Evolutionary conservation across 2,113 vertebrate genomes (phyloP).

Genomic region (Pelobates fuscus): DNA sequence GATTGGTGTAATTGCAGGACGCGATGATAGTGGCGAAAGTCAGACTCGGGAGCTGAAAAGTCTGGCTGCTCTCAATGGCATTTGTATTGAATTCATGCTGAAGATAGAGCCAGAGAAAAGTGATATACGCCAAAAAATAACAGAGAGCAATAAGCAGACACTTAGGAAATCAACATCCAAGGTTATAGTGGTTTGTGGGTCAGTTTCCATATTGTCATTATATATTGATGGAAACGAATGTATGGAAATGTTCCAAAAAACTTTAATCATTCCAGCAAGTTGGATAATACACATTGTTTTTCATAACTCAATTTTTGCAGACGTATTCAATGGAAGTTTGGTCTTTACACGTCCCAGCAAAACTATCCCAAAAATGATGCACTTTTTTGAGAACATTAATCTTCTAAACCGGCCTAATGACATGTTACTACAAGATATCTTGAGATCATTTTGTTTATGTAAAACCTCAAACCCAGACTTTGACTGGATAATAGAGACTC

Average conservation of each 20-base stretch:
- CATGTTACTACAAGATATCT: not conserved
- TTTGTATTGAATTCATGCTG: conserved; percentile 6
- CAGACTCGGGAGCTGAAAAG: not conserved
- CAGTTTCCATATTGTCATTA: not conserved
- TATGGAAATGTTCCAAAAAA: not conserved
- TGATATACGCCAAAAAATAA: not conserved
- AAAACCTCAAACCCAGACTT: not conserved
- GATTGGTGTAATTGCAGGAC: conserved; percentile 17
- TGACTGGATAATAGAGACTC: not conserved
- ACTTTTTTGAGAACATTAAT: not conserved
- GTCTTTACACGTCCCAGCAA: not conserved
- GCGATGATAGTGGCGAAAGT: not conserved
- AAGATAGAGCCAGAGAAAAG: too few species aligned
- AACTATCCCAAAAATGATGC: not conserved
- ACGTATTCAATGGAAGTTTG: not conserved
- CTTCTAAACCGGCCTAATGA: not conserved
- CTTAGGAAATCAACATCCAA: not conserved
- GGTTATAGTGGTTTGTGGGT: not conserved
- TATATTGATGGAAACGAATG: not conserved
- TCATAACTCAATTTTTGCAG: not conserved
- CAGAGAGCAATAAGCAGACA: not conserved
- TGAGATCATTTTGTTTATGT: not conserved
- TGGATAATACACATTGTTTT: not conserved
- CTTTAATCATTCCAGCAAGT: not conserved
- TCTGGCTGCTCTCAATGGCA: not conserved